These are phyloP conservation scores for Amblyopsis rosae DNA, from an alignment of 2,113 vertebrate genomes.

Conservation along the genomic window DNA sequence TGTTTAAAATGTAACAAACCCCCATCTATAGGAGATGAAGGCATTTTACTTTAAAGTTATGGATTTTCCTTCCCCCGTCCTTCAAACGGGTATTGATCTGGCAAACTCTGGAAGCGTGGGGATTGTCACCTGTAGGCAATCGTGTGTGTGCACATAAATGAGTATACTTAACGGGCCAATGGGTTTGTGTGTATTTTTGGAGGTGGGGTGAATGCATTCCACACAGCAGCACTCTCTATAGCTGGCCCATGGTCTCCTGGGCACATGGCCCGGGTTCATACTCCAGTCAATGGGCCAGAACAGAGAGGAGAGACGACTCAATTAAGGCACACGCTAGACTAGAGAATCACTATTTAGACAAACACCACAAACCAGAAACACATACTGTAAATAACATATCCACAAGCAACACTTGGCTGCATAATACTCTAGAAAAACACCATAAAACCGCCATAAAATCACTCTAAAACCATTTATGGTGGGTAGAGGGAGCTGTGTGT, in stretches of 20 bases:
- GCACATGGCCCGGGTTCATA: neutral
- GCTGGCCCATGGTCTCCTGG: neutral
- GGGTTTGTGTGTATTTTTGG: neutral
- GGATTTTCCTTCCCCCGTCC: conserved; percentile 28
- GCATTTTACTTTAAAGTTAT: conserved; percentile 34
- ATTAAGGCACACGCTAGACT: too few species aligned
- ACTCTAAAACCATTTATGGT: too few species aligned
- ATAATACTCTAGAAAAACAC: neutral
- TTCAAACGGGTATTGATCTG: conserved; percentile 43
- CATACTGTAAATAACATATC: neutral
- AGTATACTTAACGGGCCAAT: neutral
- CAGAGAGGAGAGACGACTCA: neutral
- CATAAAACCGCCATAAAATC: too few species aligned
- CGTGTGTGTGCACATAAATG: neutral
- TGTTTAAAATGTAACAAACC: conserved; percentile 20
- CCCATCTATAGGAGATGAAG: conserved; percentile 32
- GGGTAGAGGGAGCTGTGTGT: neutral
- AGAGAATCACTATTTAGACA: too few species aligned
- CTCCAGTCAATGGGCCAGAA: neutral
- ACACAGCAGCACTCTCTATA: neutral
- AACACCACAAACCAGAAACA: too few species aligned
- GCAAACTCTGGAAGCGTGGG: neutral
- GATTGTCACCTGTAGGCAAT: conserved; percentile 11
- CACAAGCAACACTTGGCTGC: neutral
- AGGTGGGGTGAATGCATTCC: neutral